Evolutionary conservation across 2,113 vertebrate species (phyloP).

Genomic region (Leucopsar rothschildi): DNA sequence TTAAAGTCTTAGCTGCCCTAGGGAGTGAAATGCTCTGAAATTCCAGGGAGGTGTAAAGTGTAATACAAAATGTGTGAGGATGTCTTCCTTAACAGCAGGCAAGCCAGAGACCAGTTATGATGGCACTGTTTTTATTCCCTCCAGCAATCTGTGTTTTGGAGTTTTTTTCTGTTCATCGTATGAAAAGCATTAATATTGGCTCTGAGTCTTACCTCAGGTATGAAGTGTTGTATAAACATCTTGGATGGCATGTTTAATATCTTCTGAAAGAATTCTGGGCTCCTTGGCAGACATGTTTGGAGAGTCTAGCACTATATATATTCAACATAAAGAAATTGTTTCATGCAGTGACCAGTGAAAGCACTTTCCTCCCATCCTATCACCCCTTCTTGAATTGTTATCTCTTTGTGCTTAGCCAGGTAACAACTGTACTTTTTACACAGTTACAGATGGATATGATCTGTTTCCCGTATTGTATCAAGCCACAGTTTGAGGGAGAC

Average conservation of each 20-base stretch:
- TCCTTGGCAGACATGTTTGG: constrained; percentile 32
- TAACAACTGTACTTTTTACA: neutral
- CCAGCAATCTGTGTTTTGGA: neutral
- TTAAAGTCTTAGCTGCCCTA: neutral
- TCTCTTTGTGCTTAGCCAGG: neutral
- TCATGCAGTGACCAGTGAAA: neutral
- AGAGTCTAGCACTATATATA: neutral
- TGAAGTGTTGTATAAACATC: constrained; percentile 30
- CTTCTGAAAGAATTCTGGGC: constrained; percentile 29
- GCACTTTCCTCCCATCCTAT: fast-evolving
- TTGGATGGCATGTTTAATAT: constrained; percentile 13
- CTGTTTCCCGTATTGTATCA: neutral
- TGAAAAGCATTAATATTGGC: constrained; percentile 29
- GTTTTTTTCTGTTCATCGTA: neutral
- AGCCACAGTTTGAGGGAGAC: neutral
- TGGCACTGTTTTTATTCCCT: neutral
- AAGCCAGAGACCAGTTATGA: neutral
- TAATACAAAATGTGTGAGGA: neutral
- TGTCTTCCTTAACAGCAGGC: neutral
- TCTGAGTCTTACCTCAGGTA: constrained; percentile 29
- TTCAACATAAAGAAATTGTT: constrained; percentile 19
- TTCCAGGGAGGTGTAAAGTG: neutral
- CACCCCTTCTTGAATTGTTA: neutral
- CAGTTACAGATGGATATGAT: neutral
- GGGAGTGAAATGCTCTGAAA: neutral